phyloP scores from a whole-genome alignment of 2,113 vertebrate species.

The Thomomys bottae region DNA sequence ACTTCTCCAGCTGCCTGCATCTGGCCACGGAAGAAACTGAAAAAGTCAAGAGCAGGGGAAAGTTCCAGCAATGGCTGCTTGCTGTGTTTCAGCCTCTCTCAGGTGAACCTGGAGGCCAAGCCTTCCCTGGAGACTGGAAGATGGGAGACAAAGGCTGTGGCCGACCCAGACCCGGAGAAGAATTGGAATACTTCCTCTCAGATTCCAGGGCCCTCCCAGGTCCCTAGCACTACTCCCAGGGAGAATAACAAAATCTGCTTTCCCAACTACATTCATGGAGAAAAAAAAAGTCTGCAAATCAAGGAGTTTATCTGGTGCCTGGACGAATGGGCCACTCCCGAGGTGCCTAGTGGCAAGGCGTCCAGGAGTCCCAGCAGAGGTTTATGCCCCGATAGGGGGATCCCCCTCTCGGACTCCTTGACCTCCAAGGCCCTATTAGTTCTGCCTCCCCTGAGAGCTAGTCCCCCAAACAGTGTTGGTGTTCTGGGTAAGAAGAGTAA shows the following conservation, averaged over 20 bases:
- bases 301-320: constrained; percentile 70
- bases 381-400: neutral
- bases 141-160: constrained; percentile 13
- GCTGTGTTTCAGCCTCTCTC: constrained; percentile 75
- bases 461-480: constrained; percentile 41
- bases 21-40: constrained; percentile 82
- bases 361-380: neutral
- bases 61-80: constrained; percentile 69
- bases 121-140: constrained; percentile 28
- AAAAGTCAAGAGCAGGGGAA: constrained; percentile 76
- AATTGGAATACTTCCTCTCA: neutral
- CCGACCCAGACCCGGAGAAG: constrained; percentile 54
- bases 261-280: constrained; percentile 6
- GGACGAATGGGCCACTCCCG: constrained; percentile 36
- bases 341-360: constrained; percentile 26
- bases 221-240: constrained; percentile 12
- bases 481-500: constrained; percentile 68
- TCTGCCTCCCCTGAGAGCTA: constrained; percentile 74
- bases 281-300: constrained; percentile 71
- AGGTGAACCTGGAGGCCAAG: constrained; percentile 45
- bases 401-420: neutral
- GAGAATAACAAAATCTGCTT: constrained; percentile 59
- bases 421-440: constrained; percentile 60
- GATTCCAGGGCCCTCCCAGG: neutral
- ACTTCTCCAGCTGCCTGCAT: constrained; percentile 83